Percentiles rank a stretch among this genome's conserved stretches.
Conservation (phyloP, 1,140 invertebrate species). For the Psix sp. region DNA sequence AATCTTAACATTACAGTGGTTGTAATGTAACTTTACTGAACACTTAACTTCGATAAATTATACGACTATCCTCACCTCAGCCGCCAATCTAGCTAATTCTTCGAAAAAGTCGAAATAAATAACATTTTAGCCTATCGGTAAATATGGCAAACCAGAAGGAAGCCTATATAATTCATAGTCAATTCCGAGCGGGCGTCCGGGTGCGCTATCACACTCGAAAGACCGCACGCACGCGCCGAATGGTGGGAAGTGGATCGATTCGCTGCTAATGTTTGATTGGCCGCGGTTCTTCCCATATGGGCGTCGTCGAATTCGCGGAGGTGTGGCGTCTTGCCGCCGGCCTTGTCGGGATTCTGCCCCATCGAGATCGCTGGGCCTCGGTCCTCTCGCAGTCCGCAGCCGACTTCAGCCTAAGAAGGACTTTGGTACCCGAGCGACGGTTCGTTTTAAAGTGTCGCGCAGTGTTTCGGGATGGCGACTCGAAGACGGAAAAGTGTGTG, state of each 20-base stretch:
- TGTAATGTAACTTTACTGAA: no score
- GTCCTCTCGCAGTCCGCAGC: slow-evolving; percentile 28
- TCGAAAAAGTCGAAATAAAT: slow-evolving; percentile 34
- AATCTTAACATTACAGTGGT: no score
- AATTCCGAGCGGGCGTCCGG: slow-evolving; percentile 9
- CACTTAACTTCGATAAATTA: no score
- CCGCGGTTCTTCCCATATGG: neutral
- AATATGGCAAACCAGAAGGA: slow-evolving; percentile 36
- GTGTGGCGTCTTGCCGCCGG: slow-evolving; percentile 3
- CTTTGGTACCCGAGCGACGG: slow-evolving; percentile 92
- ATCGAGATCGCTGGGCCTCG: slow-evolving; percentile 23
- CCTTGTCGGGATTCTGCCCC: slow-evolving; percentile 13
- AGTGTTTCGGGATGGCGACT: slow-evolving; percentile 21
- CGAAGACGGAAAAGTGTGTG: slow-evolving; percentile 12
- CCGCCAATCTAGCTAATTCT: no score
- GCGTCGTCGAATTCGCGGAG: slow-evolving; percentile 4
- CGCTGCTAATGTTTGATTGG: neutral
- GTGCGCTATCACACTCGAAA: slow-evolving; percentile 1
- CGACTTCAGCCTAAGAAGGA: slow-evolving; percentile 63
- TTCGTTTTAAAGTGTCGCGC: slow-evolving; percentile 91
- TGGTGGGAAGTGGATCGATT: slow-evolving; percentile 21
- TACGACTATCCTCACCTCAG: no score
- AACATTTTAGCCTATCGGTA: slow-evolving; percentile 33
- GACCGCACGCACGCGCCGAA: no score
- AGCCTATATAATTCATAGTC: slow-evolving; percentile 44